A percentile compares a stretch with the other conserved stretches of the same genome.
Evolutionary conservation across 2,888 invertebrate species (phyloP).

Genomic region (Meiosimyza decipiens): DNA sequence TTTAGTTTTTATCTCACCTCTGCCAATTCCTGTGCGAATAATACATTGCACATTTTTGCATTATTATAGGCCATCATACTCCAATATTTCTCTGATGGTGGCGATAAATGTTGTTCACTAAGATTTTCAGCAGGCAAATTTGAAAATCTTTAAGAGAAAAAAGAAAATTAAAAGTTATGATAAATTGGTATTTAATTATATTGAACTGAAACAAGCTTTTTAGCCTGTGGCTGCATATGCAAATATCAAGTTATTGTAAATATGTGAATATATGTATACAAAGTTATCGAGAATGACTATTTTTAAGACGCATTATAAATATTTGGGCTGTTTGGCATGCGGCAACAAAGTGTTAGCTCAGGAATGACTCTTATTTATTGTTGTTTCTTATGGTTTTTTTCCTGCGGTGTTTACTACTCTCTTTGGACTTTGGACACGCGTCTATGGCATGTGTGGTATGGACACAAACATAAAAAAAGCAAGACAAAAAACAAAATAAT

Average conservation of each 20-base stretch:
- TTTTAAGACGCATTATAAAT: constrained; percentile 24
- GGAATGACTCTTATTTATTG: too few species aligned
- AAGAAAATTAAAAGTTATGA: background rate
- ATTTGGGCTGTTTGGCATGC: too few species aligned
- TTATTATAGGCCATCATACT: constrained; percentile 90
- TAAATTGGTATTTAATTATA: constrained; percentile 10
- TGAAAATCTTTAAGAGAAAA: constrained; percentile 67
- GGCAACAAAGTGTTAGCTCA: too few species aligned
- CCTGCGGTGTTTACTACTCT: too few species aligned
- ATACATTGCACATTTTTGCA: constrained; percentile 88
- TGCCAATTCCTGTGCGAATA: constrained; percentile 84
- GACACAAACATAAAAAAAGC: too few species aligned
- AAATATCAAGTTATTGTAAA: background rate
- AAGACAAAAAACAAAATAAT: too few species aligned
- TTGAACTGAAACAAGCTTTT: background rate
- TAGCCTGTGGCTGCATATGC: background rate
- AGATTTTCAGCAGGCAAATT: constrained; percentile 69
- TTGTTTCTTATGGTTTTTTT: too few species aligned
- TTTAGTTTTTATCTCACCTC: constrained; percentile 62
- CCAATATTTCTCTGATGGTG: constrained; percentile 77
- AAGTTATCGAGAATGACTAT: background rate
- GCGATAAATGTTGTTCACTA: constrained; percentile 74
- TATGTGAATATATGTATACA: too few species aligned
- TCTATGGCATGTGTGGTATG: too few species aligned
- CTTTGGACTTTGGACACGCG: too few species aligned